Percentiles rank a stretch among this genome's conserved stretches.
phyloP scores from a whole-genome alignment of 2,113 vertebrate genomes.

The Campylorhamphus procurvoides region DNA sequence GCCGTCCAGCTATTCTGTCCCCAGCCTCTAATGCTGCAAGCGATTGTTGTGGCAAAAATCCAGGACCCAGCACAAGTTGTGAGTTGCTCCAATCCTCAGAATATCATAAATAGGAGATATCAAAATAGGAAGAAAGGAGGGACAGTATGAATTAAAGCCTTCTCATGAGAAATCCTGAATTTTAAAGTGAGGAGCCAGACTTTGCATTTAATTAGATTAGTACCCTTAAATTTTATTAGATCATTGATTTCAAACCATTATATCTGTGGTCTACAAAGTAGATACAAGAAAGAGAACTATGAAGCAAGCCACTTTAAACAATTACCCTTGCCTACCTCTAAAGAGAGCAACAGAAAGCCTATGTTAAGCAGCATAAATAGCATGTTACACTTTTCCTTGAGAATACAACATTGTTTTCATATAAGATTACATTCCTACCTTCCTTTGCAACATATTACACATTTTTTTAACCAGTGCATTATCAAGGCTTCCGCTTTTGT shows the following conservation, averaged over 20 bases:
- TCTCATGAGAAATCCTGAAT: neutral
- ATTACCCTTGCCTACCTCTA: neutral
- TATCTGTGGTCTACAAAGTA: neutral
- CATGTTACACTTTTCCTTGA: neutral
- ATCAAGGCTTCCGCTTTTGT: neutral
- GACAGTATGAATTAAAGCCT: neutral
- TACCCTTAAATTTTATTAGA: neutral
- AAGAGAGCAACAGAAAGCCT: neutral
- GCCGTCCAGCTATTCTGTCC: neutral
- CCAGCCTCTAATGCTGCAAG: neutral
- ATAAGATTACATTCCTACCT: neutral
- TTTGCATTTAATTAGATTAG: neutral
- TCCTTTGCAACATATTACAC: neutral
- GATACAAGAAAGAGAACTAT: neutral
- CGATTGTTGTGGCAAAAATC: neutral
- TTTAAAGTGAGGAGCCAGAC: neutral
- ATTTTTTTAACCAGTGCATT: neutral
- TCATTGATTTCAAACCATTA: neutral
- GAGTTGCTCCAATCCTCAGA: neutral
- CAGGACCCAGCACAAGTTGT: neutral
- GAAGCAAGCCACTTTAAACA: neutral
- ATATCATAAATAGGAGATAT: neutral
- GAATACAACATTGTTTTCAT: neutral
- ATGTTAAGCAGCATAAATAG: neutral
- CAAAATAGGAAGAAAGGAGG: neutral